phyloP scores from a whole-genome alignment of 1,140 invertebrate genomes.

The Papilio dardanus region DNA sequence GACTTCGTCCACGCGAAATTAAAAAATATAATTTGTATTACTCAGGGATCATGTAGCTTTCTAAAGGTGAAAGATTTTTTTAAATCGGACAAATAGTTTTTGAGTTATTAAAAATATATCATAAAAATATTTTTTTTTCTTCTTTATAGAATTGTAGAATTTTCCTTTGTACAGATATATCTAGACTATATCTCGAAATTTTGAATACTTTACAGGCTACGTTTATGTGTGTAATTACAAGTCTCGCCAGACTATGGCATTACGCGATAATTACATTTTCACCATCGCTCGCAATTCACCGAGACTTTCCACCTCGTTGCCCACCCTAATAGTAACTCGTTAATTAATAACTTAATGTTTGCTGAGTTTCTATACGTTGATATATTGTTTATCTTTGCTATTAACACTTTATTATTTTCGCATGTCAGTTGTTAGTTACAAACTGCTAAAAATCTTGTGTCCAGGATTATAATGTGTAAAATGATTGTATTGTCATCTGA shows the following conservation, averaged over 20 bases:
- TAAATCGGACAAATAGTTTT: no score
- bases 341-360: constrained; percentile 38
- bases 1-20: no score
- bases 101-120: no score
- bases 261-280: constrained; percentile 56
- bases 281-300: constrained; percentile 50
- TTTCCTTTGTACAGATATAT: no score
- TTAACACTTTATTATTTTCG: background rate
- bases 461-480: background rate
- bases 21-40: no score
- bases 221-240: constrained; percentile 37
- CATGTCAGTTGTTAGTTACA: background rate
- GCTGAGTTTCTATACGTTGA: background rate
- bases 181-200: background rate
- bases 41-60: no score
- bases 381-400: constrained; percentile 10
- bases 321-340: constrained; percentile 44
- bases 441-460: background rate
- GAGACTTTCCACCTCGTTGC: constrained; percentile 55
- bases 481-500: background rate
- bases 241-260: constrained; percentile 38
- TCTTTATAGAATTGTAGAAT: no score
- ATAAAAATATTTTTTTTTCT: no score
- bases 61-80: no score
- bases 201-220: background rate